These are phyloP conservation scores for Sisyra terminalis DNA, from an alignment of 2,888 invertebrate species.

Conservation along the genomic window DNA sequence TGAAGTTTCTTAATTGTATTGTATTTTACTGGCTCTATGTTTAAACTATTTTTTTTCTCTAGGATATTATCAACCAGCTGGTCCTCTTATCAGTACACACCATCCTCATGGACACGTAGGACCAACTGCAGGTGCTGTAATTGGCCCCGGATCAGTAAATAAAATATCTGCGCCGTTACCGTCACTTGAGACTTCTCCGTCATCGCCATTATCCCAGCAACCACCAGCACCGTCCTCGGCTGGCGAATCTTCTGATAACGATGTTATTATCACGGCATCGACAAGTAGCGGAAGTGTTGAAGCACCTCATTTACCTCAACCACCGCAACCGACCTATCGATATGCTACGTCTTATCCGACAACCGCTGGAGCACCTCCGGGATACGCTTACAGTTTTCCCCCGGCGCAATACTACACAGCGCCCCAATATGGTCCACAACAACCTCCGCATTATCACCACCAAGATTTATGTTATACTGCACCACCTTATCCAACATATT, in stretches of 20 bases:
- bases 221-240: slow-evolving; percentile 24
- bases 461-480: slow-evolving; percentile 14
- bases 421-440: slow-evolving; percentile 14
- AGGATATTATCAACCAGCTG: slow-evolving; percentile 88
- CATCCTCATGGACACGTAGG: slow-evolving; percentile 17
- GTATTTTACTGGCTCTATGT: too few relatives aligned
- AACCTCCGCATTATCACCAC: slow-evolving; percentile 13
- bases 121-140: slow-evolving; percentile 20
- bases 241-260: slow-evolving; percentile 28
- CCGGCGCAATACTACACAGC: slow-evolving; percentile 33
- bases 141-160: slow-evolving; percentile 31
- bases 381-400: slow-evolving; percentile 23
- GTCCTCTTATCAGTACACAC: slow-evolving; percentile 65
- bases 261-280: slow-evolving; percentile 24
- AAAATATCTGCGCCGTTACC: slow-evolving; percentile 22
- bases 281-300: slow-evolving; percentile 30
- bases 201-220: slow-evolving; percentile 28
- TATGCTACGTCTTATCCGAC: slow-evolving; percentile 28
- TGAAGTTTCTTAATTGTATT: too few relatives aligned
- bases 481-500: slow-evolving; percentile 20
- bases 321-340: slow-evolving; percentile 29
- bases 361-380: slow-evolving; percentile 24
- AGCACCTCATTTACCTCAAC: slow-evolving; percentile 24
- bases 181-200: slow-evolving; percentile 32
- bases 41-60: slow-evolving; percentile 20